Evolutionary conservation across 2,797 vertebrate species (phyloP).

Genomic region (Prunella strophiata): DNA sequence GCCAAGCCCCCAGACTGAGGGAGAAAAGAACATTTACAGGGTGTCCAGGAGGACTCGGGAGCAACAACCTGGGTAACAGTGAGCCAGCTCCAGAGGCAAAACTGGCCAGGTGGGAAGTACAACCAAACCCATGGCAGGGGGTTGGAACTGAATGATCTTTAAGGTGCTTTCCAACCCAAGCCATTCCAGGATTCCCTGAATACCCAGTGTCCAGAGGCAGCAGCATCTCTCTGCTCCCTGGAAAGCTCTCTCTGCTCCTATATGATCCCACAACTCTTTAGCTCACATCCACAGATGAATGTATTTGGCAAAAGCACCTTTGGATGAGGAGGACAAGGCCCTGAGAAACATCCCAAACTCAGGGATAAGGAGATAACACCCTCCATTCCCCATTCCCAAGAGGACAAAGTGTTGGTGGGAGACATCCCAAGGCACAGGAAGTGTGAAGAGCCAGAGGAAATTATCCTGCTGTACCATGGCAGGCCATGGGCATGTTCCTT

Average conservation of each 20-base stretch:
- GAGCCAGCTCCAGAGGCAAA: background rate
- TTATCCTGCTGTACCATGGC: background rate
- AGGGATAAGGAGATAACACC: background rate
- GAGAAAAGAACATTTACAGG: background rate
- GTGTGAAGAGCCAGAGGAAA: fast-evolving
- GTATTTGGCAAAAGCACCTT: fast-evolving
- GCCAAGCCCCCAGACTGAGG: background rate
- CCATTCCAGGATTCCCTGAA: background rate
- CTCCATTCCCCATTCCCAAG: background rate
- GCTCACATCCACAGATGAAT: background rate
- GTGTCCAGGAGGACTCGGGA: background rate
- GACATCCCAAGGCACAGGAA: background rate
- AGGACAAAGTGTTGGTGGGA: background rate
- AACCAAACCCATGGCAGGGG: background rate
- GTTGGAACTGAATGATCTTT: background rate
- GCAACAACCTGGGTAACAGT: background rate
- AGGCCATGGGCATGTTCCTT: fast-evolving
- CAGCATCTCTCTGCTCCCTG: background rate
- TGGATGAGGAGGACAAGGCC: background rate
- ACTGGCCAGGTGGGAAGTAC: background rate
- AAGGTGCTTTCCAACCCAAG: background rate
- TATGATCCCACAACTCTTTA: background rate
- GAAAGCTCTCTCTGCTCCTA: background rate
- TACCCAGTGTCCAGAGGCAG: background rate
- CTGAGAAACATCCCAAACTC: too few species aligned